Evolutionary conservation across 1,140 invertebrate genomes (phyloP).

Genomic region (Sinella curviseta): DNA sequence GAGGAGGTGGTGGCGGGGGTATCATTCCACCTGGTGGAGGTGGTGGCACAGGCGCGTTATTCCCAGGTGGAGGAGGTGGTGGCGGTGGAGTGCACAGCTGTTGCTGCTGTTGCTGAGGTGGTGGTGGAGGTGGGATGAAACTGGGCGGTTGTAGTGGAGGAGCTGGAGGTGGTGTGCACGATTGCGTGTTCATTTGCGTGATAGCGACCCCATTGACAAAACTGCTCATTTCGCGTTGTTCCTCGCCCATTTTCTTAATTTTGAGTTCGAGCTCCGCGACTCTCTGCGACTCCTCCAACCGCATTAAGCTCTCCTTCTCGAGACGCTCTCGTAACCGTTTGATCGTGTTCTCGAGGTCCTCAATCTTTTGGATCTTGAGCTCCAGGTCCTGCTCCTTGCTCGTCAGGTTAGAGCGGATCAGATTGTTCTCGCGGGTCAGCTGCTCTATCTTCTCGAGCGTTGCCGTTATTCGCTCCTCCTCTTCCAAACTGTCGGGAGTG

Average conservation of each 20-base stretch:
- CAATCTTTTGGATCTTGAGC: slow-evolving; percentile 81
- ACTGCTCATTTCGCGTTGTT: neutral
- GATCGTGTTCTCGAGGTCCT: slow-evolving; percentile 81
- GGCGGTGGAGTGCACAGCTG: slow-evolving; percentile 42
- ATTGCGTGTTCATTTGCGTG: neutral
- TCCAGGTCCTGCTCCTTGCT: slow-evolving; percentile 94
- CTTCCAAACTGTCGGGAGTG: slow-evolving; percentile 66
- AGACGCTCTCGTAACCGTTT: slow-evolving; percentile 81
- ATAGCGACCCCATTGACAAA: too few species aligned
- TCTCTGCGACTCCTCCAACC: slow-evolving; percentile 82
- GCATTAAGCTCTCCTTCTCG: slow-evolving; percentile 82
- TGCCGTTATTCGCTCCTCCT: slow-evolving; percentile 88
- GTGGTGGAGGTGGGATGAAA: neutral
- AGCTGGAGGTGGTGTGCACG: neutral
- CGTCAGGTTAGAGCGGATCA: slow-evolving; percentile 78
- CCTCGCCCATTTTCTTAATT: neutral
- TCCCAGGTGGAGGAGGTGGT: slow-evolving; percentile 19
- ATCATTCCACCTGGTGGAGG: slow-evolving; percentile 54
- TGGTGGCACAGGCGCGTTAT: slow-evolving; percentile 56
- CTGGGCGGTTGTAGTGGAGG: slow-evolving; percentile 34
- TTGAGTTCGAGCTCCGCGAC: slow-evolving; percentile 59
- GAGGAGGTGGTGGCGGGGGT: slow-evolving; percentile 44
- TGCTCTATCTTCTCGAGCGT: slow-evolving; percentile 83
- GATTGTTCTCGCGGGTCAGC: slow-evolving; percentile 83
- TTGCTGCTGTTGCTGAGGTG: slow-evolving; percentile 36